Evolutionary conservation across 2,113 vertebrate genomes (phyloP).

Genomic region (Anser brachyrhynchus): DNA sequence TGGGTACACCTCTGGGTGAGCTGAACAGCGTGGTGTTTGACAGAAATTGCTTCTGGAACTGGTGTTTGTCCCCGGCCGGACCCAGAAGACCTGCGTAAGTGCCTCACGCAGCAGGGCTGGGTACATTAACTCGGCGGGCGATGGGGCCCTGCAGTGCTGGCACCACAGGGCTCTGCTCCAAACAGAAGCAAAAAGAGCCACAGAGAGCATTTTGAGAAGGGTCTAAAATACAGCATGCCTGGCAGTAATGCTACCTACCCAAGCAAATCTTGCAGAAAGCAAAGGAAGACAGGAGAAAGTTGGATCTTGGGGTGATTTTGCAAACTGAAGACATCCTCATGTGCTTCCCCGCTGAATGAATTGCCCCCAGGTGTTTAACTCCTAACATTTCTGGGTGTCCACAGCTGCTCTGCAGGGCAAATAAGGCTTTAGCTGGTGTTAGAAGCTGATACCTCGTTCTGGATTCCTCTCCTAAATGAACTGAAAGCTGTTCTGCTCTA

Average conservation of each 20-base stretch:
- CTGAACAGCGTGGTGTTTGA: neutral
- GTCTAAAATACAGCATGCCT: neutral
- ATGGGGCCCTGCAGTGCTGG: neutral
- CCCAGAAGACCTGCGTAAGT: neutral
- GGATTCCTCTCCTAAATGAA: neutral
- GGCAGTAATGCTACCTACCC: neutral
- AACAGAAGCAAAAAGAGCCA: neutral
- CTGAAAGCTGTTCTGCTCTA: neutral
- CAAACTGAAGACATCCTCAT: neutral
- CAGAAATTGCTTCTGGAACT: neutral
- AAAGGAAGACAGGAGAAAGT: neutral
- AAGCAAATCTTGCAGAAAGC: neutral
- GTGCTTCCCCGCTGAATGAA: neutral
- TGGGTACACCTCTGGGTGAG: neutral
- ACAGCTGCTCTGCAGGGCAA: accelerated
- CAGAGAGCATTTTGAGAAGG: neutral
- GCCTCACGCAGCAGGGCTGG: neutral
- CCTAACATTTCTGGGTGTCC: neutral
- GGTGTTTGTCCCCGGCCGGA: neutral
- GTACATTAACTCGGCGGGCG: accelerated
- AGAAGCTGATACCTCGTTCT: neutral
- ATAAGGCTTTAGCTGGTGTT: neutral
- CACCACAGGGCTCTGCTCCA: neutral
- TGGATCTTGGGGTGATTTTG: neutral
- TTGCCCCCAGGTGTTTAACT: accelerated